phyloP scores from a whole-genome alignment of 2,113 vertebrate genomes.

The Saccopteryx leptura region DNA sequence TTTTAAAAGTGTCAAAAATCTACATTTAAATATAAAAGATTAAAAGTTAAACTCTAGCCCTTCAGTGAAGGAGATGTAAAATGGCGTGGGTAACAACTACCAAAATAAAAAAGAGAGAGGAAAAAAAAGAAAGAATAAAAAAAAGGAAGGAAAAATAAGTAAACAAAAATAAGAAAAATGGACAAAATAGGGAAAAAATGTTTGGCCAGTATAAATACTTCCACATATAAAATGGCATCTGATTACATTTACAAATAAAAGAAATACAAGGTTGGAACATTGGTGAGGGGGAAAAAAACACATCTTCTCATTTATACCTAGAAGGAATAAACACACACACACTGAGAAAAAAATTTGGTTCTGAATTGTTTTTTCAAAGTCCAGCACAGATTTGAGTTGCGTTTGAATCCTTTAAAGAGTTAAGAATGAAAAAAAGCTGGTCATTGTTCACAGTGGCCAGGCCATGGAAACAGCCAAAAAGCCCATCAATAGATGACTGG shows the following conservation, averaged over 20 bases:
- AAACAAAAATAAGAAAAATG: conserved; percentile 86
- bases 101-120: conserved; percentile 87
- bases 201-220: conserved; percentile 99
- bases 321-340: conserved; percentile 92
- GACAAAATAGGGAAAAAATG: conserved; percentile 92
- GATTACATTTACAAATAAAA: conserved; percentile 96
- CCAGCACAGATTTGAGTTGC: conserved; percentile 99
- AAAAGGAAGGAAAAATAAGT: conserved; percentile 90
- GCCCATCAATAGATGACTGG: too few relatives aligned
- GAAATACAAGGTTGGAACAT: conserved; percentile 93
- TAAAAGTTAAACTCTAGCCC: conserved; percentile 99
- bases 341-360: conserved; percentile 97
- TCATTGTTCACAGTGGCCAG: too few relatives aligned
- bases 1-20: conserved; percentile 99
- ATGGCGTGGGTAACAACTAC: conserved; percentile 95
- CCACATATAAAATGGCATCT: conserved; percentile 99
- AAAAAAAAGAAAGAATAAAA: conserved; percentile 78
- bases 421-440: conserved; percentile 93
- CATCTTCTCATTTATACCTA: conserved; percentile 93
- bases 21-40: conserved; percentile 99
- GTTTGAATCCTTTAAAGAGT: conserved; percentile 99
- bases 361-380: conserved; percentile 95
- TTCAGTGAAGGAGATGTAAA: conserved; percentile 99
- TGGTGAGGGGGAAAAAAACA: conserved; percentile 89
- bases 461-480: too few relatives aligned